phyloP scores from a whole-genome alignment of 1,140 invertebrate species.

The Xylocopa sonorina region DNA sequence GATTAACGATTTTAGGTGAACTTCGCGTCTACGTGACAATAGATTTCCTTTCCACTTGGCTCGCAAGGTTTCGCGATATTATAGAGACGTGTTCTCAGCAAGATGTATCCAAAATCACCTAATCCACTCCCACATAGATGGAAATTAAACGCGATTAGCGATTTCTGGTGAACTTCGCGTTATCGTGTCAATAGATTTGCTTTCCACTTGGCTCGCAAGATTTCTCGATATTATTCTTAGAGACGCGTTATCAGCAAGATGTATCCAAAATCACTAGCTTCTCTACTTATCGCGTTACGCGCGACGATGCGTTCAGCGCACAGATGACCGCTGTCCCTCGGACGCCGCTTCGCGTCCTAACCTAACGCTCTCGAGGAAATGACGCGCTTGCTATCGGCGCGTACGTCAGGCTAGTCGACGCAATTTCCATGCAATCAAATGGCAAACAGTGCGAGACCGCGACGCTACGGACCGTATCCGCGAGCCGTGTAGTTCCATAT shows the following conservation, averaged over 20 bases:
- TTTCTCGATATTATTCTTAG: not conserved
- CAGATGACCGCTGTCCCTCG: not conserved
- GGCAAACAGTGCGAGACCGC: constrained; percentile 51
- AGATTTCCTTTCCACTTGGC: not conserved
- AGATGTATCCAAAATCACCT: too few species aligned
- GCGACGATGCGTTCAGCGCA: too few species aligned
- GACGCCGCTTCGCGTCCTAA: constrained; percentile 6
- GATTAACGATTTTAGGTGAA: constrained; percentile 7
- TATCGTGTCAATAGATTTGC: constrained; percentile 35
- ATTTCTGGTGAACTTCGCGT: constrained; percentile 21
- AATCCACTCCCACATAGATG: constrained; percentile 28
- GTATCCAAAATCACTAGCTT: too few species aligned
- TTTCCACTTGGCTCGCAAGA: not conserved
- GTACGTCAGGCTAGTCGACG: constrained; percentile 45
- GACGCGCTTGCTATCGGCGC: constrained; percentile 51
- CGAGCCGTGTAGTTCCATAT: constrained; percentile 62
- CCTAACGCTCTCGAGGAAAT: constrained; percentile 54
- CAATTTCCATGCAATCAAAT: constrained; percentile 70
- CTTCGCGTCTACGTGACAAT: constrained; percentile 35
- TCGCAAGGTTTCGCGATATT: not conserved
- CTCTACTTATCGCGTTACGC: too few species aligned
- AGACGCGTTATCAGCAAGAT: constrained; percentile 15
- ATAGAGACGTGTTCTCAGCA: constrained; percentile 7
- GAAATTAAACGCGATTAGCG: constrained; percentile 40
- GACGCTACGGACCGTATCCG: constrained; percentile 29